Percentiles rank a stretch among this genome's conserved stretches.
Conservation (phyloP, 2,797 vertebrate species). For the Zenarchopterus dispar region DNA sequence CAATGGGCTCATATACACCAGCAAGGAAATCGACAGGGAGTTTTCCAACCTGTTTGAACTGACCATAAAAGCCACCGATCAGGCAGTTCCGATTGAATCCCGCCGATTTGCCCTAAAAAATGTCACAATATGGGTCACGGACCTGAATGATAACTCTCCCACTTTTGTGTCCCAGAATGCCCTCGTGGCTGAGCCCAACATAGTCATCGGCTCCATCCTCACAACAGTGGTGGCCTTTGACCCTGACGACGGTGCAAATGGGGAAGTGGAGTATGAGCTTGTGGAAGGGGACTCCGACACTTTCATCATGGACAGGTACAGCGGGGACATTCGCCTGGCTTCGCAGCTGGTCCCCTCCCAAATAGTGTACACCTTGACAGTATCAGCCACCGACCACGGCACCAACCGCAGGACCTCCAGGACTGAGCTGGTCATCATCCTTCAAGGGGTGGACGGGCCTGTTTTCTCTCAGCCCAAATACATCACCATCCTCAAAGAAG, state of each 20-base stretch:
- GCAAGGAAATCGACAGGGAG: conserved; percentile 91
- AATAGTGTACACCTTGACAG: conserved; percentile 91
- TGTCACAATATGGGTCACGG: conserved; percentile 94
- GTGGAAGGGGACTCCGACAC: conserved; percentile 91
- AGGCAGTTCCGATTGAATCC: conserved; percentile 92
- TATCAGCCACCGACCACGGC: conserved; percentile 95
- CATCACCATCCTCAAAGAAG: conserved; percentile 95
- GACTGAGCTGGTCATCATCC: conserved; percentile 92
- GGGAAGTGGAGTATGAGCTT: conserved; percentile 96
- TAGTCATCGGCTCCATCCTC: conserved; percentile 92
- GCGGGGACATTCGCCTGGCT: conserved; percentile 91
- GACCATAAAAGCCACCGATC: conserved; percentile 93
- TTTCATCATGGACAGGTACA: conserved; percentile 96
- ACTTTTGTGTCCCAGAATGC: conserved; percentile 93
- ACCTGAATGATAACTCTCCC: conserved; percentile 94
- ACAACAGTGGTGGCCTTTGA: conserved; percentile 93
- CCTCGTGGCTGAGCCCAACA: conserved; percentile 90
- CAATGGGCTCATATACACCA: conserved; percentile 90
- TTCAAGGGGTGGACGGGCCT: conserved; percentile 91
- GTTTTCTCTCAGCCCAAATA: conserved; percentile 96
- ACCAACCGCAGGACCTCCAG: conserved; percentile 88
- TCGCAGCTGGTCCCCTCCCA: conserved; percentile 90
- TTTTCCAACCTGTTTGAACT: conserved; percentile 96
- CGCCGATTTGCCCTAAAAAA: conserved; percentile 94
- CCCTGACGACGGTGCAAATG: conserved; percentile 94